Evolutionary conservation across 2,113 vertebrate genomes (phyloP), one percentile per base, ranked within the genome.

Genomic region (Aegithalos caudatus): DNA sequence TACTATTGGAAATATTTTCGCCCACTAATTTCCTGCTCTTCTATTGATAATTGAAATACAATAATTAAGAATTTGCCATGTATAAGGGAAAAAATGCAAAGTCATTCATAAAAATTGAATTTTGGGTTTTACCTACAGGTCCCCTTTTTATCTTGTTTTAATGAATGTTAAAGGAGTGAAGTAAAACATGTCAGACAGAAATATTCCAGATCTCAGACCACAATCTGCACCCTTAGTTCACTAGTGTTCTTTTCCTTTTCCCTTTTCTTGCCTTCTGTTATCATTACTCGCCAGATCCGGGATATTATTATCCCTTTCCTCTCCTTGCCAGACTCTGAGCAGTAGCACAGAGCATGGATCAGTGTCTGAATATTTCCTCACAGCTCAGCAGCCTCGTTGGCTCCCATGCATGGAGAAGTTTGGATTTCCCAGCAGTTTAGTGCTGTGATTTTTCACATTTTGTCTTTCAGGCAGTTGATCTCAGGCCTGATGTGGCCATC

Each of bases 351-450:
- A 53, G 13, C 78, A 50, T 10, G 47, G 60, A 79, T 66, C 67
- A 81, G 35, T 37, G 38, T 81, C 44, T 86, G 95, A 86, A 20
- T 61, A 73, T 79, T 92, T 91, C 50, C 78, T 85, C 79, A 38
- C 31, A 89, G 72, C 90, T 67, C 92, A 82, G 66, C 66, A 95
- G 73, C 72, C 53, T 70, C 22, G 31, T 60, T 96, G 71, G 33
- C 74, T 94, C 78, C 89, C 53, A 64, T 57, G 73, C 73, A 73
- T 66, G 67, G 80, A 82, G 70, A 91, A 90, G n/a, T 94, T 64
- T 90, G 85, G 71, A 83, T 94, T 96, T 95, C 71, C 40, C 47
- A 25, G 87, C 84, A 80, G 57, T 70, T 95, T 53, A 89, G 35
- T 37, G 56, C 71, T 83, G 80, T 72, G 45, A 89, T 81, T 96